Base-by-base conservation (phyloP, 2,797 vertebrate species). In the Centropyge bicolor region DNA sequence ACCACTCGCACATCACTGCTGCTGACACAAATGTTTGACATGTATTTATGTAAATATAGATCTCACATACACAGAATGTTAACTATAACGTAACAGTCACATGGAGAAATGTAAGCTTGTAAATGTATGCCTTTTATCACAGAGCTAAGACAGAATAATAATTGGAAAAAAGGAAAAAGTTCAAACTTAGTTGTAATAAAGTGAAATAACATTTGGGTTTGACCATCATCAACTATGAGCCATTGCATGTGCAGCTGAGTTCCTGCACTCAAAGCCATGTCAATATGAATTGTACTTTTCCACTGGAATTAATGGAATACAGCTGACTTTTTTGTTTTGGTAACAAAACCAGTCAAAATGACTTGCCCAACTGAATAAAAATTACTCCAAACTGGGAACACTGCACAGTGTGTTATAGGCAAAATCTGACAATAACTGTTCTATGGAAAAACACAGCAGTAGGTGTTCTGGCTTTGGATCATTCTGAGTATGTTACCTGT, bases 1-100 rank as follows among this genome's bases (percentile, higher is more conserved):
- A 97, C 90, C 82, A 98, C 90, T 48, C 92, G 95, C 81, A 98
- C 70, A 10, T 96, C 96, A 60, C 91, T 91, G 59, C 93, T 93
- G 62, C 89, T 66, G 64, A 90, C 38, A 81, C 63, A n/a, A n/a
- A 52, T 48, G 20, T 5, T 1, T 11, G 27, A 61, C 1, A 1
- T 38, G 4, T 16, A 13, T n/a, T n/a, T n/a, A n/a, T n/a, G n/a
- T n/a, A n/a, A n/a, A n/a, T n/a, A n/a, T n/a, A n/a, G n/a, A n/a
- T n/a, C n/a, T n/a, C n/a, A n/a, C n/a, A n/a, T 20, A 12, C 5
- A 35, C 9, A 59, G 38, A 40, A 40, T 40, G 38, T 40, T 40
- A 40, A 8, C 38, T 6, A 24, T 40, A 54, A 65, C 22, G 63
- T 38, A 65, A 35, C 17, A n/a, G 7, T 40, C 51, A 43, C 20